Percentiles rank a stretch among this genome's conserved stretches.
These are phyloP conservation scores for Myopa tessellatipennis DNA, from an alignment of 2,888 invertebrate species.

Conservation along the genomic window DNA sequence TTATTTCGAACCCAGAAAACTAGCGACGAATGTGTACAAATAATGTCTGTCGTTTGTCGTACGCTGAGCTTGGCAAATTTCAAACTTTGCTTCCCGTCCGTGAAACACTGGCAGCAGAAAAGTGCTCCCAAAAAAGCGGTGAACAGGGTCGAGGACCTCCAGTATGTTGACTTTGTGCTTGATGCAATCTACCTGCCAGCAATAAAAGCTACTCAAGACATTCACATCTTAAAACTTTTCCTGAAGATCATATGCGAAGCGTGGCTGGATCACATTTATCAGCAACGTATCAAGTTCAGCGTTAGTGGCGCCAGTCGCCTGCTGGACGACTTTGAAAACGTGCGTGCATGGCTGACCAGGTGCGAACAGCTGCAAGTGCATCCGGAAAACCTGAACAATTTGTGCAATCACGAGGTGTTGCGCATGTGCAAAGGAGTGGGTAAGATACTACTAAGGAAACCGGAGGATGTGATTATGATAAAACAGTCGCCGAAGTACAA, in stretches of 20 bases:
- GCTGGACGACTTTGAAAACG: constrained; percentile 83
- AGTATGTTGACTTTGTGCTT: constrained; percentile 80
- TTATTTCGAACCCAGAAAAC: constrained; percentile 71
- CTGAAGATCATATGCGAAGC: constrained; percentile 86
- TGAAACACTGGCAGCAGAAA: constrained; percentile 74
- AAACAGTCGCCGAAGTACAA: constrained; percentile 66
- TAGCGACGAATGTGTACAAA: constrained; percentile 77
- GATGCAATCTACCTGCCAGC: constrained; percentile 83
- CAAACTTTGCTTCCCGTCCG: constrained; percentile 82
- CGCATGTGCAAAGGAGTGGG: constrained; percentile 87
- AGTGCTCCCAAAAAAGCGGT: constrained; percentile 33
- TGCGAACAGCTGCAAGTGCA: constrained; percentile 70
- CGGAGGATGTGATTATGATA: constrained; percentile 87
- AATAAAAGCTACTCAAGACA: constrained; percentile 80
- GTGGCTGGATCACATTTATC: constrained; percentile 88
- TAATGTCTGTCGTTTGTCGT: constrained; percentile 80
- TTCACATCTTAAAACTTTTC: constrained; percentile 80
- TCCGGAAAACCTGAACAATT: constrained; percentile 67
- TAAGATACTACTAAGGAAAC: constrained; percentile 80
- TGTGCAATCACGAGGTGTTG: constrained; percentile 70
- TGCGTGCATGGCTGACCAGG: constrained; percentile 79
- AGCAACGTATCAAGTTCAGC: constrained; percentile 84
- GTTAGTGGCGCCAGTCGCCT: constrained; percentile 82
- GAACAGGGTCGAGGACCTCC: constrained; percentile 60
- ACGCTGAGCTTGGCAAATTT: constrained; percentile 83